These are phyloP conservation scores for Eucriotettix oculatus DNA, from an alignment of 2,888 invertebrate genomes.

Conservation along the genomic window DNA sequence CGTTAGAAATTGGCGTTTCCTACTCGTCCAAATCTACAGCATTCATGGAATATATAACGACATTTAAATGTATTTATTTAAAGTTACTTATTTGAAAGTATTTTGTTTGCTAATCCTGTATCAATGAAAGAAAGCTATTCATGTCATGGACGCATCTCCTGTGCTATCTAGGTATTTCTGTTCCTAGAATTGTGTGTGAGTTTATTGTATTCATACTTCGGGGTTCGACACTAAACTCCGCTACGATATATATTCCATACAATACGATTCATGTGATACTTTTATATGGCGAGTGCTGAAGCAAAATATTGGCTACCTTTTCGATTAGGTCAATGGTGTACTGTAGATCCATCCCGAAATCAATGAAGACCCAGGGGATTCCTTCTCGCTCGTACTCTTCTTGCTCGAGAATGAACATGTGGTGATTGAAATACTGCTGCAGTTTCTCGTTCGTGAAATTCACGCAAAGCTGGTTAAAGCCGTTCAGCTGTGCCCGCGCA, in stretches of 20 bases:
- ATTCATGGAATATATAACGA: not conserved
- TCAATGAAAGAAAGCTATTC: no score
- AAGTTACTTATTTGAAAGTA: no score
- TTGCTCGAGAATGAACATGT: constrained; percentile 89
- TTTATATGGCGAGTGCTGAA: not conserved
- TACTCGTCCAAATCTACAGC: not conserved
- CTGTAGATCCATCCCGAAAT: constrained; percentile 83
- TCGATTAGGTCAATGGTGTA: constrained; percentile 65
- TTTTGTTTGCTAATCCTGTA: no score
- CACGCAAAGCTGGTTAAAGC: constrained; percentile 87
- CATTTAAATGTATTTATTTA: not conserved
- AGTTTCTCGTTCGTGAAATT: constrained; percentile 89
- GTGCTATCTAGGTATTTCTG: no score
- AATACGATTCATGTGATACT: not conserved
- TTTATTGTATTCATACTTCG: no score
- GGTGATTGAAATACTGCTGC: constrained; percentile 83
- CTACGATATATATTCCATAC: not conserved
- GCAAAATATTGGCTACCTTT: constrained; percentile 38
- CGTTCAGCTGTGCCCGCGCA: constrained; percentile 34
- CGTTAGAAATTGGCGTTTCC: not conserved
- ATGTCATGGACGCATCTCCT: no score
- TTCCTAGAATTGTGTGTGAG: no score
- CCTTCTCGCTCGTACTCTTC: constrained; percentile 84
- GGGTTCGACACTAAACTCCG: no score
- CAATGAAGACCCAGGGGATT: constrained; percentile 84